Evolutionary conservation across 2,797 vertebrate genomes (phyloP).

Genomic region (Pampus argenteus): DNA sequence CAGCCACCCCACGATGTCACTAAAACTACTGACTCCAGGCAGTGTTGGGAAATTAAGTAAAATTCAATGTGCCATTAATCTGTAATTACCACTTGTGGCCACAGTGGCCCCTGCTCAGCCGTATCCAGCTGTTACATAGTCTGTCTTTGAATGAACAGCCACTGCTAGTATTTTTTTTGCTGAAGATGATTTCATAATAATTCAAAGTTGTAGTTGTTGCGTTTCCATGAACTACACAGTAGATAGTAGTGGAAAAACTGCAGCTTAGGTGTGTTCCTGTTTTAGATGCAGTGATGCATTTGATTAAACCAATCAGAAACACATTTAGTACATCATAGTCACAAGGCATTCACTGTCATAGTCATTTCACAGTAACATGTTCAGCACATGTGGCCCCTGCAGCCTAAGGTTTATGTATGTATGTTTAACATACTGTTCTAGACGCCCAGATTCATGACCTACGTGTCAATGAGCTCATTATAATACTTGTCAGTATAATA

Average conservation of each 20-base stretch:
- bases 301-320: background rate
- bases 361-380: background rate
- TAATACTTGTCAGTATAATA: background rate
- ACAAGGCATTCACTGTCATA: background rate
- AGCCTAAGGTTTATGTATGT: background rate
- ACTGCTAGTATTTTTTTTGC: too few species aligned
- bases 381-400: background rate
- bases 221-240: background rate
- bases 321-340: background rate
- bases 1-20: too few species aligned
- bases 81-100: background rate
- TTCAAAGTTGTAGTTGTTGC: background rate
- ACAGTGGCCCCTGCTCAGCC: background rate
- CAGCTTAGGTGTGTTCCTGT: background rate
- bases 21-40: background rate
- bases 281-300: background rate
- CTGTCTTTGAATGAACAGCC: too few species aligned
- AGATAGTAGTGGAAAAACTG: background rate
- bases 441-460: background rate
- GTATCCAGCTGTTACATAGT: too few species aligned
- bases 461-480: background rate
- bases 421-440: background rate
- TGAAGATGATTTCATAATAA: background rate
- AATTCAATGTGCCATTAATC: background rate
- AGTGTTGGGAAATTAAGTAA: background rate